Evolutionary conservation across 2,888 invertebrate genomes (phyloP).

Genomic region (Cremastobaeus sp.): DNA sequence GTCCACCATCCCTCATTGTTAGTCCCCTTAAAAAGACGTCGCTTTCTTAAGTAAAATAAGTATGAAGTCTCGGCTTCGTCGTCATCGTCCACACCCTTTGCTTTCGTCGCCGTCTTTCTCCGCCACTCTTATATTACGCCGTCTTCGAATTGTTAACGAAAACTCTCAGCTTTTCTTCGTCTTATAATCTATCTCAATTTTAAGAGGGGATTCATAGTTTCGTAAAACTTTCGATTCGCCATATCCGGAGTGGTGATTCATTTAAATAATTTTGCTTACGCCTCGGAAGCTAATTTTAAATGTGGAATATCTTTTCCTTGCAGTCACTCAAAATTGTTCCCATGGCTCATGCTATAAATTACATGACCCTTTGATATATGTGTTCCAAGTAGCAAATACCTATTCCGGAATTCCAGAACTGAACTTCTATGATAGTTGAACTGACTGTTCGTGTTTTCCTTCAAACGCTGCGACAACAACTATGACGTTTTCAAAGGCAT

Average conservation of each 20-base stretch:
- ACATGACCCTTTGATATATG: too few relatives aligned
- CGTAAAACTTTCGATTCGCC: constrained; percentile 68
- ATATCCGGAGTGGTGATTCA: constrained; percentile 70
- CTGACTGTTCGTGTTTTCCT: too few relatives aligned
- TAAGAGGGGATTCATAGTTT: constrained; percentile 74
- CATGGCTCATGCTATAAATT: too few relatives aligned
- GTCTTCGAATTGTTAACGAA: constrained; percentile 60
- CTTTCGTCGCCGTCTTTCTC: constrained; percentile 56
- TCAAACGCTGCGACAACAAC: neutral
- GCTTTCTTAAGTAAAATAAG: constrained; percentile 74
- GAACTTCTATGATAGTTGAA: too few relatives aligned
- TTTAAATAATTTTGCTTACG: constrained; percentile 75
- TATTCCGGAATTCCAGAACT: too few relatives aligned
- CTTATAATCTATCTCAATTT: constrained; percentile 77
- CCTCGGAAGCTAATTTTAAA: constrained; percentile 57
- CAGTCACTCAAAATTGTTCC: neutral
- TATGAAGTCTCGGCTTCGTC: constrained; percentile 68
- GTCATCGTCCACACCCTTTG: constrained; percentile 60
- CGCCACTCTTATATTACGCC: constrained; percentile 42
- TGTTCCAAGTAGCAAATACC: too few relatives aligned
- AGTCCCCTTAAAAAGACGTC: constrained; percentile 74
- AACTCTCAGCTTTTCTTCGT: constrained; percentile 63
- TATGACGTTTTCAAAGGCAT: constrained; percentile 23
- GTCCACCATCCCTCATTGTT: constrained; percentile 77
- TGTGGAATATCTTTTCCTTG: neutral